Percentiles rank a stretch among this genome's conserved stretches.
Conservation (phyloP, 2,113 vertebrate genomes). For the Syngnathus typhle region DNA sequence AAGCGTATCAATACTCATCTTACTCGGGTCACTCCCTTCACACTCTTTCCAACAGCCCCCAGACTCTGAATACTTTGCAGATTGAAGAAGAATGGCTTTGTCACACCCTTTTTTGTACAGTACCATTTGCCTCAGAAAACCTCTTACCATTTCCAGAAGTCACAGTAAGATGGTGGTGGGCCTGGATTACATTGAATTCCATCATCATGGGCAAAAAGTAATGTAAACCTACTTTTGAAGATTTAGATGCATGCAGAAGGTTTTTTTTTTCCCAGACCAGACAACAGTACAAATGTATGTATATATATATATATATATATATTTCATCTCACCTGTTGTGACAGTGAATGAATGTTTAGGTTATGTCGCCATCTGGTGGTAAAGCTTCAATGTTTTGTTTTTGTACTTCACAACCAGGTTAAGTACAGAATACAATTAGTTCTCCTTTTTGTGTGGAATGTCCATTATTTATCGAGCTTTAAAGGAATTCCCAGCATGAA, state of each 20-base stretch:
- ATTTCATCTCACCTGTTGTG: too few relatives aligned
- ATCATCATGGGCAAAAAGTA: neutral
- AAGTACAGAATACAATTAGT: neutral
- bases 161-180: neutral
- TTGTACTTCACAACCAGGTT: neutral
- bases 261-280: neutral
- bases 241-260: neutral
- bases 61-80: constrained; percentile 12
- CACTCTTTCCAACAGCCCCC: constrained; percentile 15
- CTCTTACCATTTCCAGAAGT: constrained; percentile 30
- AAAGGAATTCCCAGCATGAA: neutral
- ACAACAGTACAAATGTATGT: too few relatives aligned
- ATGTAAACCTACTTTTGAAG: neutral
- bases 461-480: neutral
- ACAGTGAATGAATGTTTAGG: neutral
- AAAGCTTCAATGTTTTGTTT: neutral
- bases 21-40: neutral
- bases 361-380: constrained; percentile 26
- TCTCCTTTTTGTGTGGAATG: neutral
- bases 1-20: neutral
- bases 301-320: too few relatives aligned
- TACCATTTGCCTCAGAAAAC: constrained; percentile 39
- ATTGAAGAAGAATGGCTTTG: constrained; percentile 14
- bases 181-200: neutral
- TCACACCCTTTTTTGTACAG: constrained; percentile 25